Percentiles rank a stretch among this genome's conserved stretches.
Evolutionary conservation across 1,140 invertebrate genomes (phyloP).

Genomic region (Drosophila sechellia): DNA sequence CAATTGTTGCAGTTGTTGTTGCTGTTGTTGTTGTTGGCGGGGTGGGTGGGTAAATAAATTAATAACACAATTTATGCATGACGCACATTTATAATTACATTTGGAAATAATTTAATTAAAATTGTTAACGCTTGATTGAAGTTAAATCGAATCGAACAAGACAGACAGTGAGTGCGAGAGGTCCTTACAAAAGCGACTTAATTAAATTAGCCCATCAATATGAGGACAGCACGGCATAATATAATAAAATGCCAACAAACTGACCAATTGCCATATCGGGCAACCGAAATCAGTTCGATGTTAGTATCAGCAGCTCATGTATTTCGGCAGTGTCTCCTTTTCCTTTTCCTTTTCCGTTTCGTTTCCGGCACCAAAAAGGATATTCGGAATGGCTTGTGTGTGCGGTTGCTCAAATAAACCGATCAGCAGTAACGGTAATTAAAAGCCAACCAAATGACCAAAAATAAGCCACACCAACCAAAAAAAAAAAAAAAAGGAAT

Average conservation of each 20-base stretch:
- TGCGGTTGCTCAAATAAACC: conserved; percentile 66
- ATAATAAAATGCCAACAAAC: conserved; percentile 58
- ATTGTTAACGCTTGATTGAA: conserved; percentile 83
- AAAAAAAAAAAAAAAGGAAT: conserved; percentile 14
- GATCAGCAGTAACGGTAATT: conserved; percentile 79
- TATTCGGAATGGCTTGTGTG: neutral
- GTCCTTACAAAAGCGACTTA: conserved; percentile 54
- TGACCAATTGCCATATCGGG: conserved; percentile 66
- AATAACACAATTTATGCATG: conserved; percentile 82
- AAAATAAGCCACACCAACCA: conserved; percentile 59
- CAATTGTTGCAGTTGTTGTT: conserved; percentile 26
- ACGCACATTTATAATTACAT: conserved; percentile 82
- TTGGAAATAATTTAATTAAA: conserved; percentile 83
- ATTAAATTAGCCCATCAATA: conserved; percentile 76
- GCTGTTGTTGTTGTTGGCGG: conserved; percentile 30
- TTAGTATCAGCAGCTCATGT: neutral
- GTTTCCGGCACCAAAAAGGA: conserved; percentile 1
- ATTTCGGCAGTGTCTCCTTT: neutral
- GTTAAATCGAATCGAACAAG: conserved; percentile 66
- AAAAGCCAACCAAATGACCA: conserved; percentile 81
- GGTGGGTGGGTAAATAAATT: conserved; percentile 66
- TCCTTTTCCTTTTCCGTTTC: no score
- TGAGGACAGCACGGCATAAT: conserved; percentile 6
- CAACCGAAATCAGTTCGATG: conserved; percentile 19
- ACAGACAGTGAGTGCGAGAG: neutral